These are phyloP conservation scores for Grallaria varia DNA, from an alignment of 2,113 vertebrate genomes.

Conservation along the genomic window DNA sequence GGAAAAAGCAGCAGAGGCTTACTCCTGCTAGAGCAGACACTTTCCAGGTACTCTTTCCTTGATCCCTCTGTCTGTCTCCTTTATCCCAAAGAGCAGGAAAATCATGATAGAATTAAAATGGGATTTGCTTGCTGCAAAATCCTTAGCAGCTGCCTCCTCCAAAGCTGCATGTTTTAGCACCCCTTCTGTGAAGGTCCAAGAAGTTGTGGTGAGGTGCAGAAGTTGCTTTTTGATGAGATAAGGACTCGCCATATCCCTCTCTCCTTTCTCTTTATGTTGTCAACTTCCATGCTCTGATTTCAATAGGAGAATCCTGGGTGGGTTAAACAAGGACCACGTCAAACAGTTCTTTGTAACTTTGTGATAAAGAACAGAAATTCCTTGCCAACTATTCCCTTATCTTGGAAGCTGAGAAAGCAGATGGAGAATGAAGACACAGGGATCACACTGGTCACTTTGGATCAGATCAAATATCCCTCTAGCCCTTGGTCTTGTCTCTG, in stretches of 20 bases:
- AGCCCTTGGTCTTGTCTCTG: not conserved
- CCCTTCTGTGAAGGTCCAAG: not conserved
- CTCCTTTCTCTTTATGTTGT: not conserved
- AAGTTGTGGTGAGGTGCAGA: not conserved
- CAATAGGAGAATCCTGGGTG: not conserved
- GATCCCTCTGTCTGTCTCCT: constrained; percentile 55
- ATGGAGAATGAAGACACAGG: not conserved
- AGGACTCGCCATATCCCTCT: not conserved
- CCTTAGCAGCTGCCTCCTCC: constrained; percentile 35
- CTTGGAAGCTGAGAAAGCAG: not conserved
- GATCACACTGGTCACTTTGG: not conserved
- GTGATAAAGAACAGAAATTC: not conserved
- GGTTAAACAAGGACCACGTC: not conserved
- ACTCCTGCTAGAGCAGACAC: constrained; percentile 38
- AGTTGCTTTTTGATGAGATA: not conserved
- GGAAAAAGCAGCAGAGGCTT: constrained; percentile 33
- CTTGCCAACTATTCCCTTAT: not conserved
- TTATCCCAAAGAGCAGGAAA: constrained; percentile 41
- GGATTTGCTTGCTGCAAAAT: constrained; percentile 36
- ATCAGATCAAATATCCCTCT: not conserved
- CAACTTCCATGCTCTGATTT: not conserved
- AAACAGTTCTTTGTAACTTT: not conserved
- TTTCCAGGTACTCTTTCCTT: constrained; percentile 54
- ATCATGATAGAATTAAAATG: constrained; percentile 38
- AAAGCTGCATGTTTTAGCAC: not conserved